Evolutionary conservation across 2,113 vertebrate species (phyloP).

Genomic region (Osmerus eperlanus): DNA sequence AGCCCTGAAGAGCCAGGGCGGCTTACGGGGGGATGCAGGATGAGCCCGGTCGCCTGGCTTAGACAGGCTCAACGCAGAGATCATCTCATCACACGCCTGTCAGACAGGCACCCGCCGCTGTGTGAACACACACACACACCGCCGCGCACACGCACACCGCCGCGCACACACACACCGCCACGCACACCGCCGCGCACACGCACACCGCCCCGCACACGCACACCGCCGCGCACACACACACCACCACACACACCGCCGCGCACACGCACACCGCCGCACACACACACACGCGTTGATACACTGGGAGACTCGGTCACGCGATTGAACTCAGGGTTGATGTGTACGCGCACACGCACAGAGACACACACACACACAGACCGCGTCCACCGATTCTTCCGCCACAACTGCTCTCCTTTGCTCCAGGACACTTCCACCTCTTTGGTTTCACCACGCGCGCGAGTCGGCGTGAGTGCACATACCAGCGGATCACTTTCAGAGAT

Average conservation of each 20-base stretch:
- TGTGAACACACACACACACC: constrained; percentile 42
- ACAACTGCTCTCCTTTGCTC: constrained; percentile 22
- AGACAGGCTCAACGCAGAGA: constrained; percentile 64
- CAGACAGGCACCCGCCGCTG: constrained; percentile 62
- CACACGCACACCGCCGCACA: too few species aligned
- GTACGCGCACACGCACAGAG: constrained; percentile 9
- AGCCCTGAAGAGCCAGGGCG: constrained; percentile 62
- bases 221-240: background rate
- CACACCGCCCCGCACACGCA: constrained; percentile 30
- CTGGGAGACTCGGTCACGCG: background rate
- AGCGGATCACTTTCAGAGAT: constrained; percentile 51
- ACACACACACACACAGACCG: background rate
- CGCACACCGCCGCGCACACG: too few species aligned
- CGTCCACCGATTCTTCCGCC: constrained; percentile 9
- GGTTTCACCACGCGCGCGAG: constrained; percentile 13
- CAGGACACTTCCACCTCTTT: constrained; percentile 41
- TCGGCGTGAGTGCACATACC: constrained; percentile 25
- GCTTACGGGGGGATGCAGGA: constrained; percentile 63
- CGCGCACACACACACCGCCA: too few species aligned
- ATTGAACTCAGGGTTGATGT: too few species aligned
- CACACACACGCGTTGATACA: constrained; percentile 3
- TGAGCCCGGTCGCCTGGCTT: constrained; percentile 62
- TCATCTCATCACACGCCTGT: constrained; percentile 71
- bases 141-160: background rate
- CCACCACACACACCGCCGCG: too few species aligned